phyloP scores from a whole-genome alignment of 2,888 invertebrate genomes.

The Drosophila lutescens region DNA sequence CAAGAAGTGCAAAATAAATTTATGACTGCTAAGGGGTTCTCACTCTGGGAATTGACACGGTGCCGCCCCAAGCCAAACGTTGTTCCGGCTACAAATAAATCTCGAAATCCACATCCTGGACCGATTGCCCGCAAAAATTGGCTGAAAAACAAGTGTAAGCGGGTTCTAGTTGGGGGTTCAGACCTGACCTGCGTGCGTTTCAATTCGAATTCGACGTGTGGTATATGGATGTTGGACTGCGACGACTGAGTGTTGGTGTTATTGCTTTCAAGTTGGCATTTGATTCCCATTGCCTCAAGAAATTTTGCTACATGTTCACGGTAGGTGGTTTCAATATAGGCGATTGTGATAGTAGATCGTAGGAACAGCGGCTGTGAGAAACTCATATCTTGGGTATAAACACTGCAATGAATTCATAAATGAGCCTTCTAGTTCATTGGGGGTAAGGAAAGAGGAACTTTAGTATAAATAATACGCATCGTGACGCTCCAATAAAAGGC shows the following conservation, averaged over 20 bases:
- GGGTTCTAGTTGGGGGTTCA: constrained; percentile 54
- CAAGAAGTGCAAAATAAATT: constrained; percentile 60
- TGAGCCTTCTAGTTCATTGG: background rate
- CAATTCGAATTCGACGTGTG: constrained; percentile 32
- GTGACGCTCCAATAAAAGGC: background rate
- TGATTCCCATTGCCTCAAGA: constrained; percentile 78
- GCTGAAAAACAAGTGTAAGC: constrained; percentile 69
- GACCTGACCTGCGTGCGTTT: constrained; percentile 58
- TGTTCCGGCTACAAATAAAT: constrained; percentile 6
- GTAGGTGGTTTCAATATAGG: constrained; percentile 13
- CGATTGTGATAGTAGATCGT: constrained; percentile 16
- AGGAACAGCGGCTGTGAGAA: background rate
- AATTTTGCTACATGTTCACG: constrained; percentile 67
- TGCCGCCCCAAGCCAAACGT: constrained; percentile 9
- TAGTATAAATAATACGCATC: background rate
- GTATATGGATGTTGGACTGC: constrained; percentile 48
- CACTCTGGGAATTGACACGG: constrained; percentile 47
- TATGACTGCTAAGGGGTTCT: constrained; percentile 51
- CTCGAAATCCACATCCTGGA: constrained; percentile 17
- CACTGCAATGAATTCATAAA: constrained; percentile 9
- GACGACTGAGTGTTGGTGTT: constrained; percentile 53
- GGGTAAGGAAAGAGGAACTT: background rate
- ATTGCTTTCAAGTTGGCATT: constrained; percentile 79
- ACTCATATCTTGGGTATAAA: constrained; percentile 1
- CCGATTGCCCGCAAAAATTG: background rate